Evolutionary conservation across 1,140 invertebrate genomes (phyloP).

Genomic region (Pachypeltis micranthus): DNA sequence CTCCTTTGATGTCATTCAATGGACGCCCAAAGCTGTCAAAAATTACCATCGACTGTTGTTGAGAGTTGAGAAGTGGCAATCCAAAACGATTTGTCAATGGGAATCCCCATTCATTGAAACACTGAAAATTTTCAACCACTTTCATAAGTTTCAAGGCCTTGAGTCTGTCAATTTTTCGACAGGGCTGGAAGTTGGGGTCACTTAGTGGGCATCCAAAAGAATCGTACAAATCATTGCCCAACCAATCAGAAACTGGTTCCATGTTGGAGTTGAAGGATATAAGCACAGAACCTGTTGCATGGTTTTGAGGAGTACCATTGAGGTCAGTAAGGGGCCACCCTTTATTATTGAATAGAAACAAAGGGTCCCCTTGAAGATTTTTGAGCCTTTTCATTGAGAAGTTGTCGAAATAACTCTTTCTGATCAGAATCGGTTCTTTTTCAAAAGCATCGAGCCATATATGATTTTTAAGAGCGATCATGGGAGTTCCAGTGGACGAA

Average conservation of each 20-base stretch:
- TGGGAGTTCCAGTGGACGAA: not conserved
- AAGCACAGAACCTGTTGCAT: not conserved
- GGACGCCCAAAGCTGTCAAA: not conserved
- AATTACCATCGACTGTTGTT: not conserved
- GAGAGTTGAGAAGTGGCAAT: constrained; percentile 1
- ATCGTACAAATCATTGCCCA: not conserved
- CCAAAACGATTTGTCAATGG: constrained; percentile 7
- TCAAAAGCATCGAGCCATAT: not conserved
- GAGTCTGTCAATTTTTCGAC: not conserved
- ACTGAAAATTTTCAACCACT: not conserved
- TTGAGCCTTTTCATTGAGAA: constrained; percentile 4
- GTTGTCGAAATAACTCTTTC: not conserved
- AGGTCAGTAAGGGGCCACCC: constrained; percentile 1
- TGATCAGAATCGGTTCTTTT: not conserved
- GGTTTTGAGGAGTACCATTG: constrained; percentile 4
- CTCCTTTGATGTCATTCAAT: not conserved
- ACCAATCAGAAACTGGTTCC: constrained; percentile 9
- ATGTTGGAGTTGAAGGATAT: not conserved
- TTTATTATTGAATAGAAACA: not conserved
- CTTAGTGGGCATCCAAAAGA: not conserved
- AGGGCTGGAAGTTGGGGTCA: not conserved
- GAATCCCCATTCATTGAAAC: constrained; percentile 6
- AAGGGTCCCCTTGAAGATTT: not conserved
- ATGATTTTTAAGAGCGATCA: not conserved
- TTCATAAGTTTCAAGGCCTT: not conserved